Evolutionary conservation across 2,797 vertebrate genomes (phyloP).

Genomic region (Tapera naevia): DNA sequence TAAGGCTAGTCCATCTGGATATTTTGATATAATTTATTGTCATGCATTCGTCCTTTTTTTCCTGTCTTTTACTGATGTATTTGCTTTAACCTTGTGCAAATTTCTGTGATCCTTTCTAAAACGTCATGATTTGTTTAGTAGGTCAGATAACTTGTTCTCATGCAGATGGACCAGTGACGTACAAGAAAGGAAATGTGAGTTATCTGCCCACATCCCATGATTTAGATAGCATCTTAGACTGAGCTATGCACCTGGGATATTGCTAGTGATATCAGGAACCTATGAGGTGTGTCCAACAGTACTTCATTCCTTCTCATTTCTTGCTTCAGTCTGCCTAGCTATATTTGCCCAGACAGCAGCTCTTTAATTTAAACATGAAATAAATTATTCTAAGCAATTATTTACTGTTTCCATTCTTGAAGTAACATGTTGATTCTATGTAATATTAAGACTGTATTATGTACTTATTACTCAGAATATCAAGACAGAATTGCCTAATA

Average conservation of each 20-base stretch:
- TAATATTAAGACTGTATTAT: neutral
- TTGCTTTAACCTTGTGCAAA: neutral
- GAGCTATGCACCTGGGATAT: neutral
- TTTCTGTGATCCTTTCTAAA: neutral
- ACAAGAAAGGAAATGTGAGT: conserved; percentile 9
- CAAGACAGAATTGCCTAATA: conserved; percentile 49
- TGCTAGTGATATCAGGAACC: neutral
- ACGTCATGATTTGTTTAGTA: neutral
- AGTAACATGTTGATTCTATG: conserved; percentile 5
- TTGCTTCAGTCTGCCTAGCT: neutral
- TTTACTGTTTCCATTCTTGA: neutral
- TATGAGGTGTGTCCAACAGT: neutral
- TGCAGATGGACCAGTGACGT: neutral
- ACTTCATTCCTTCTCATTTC: neutral
- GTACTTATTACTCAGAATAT: conserved; percentile 41
- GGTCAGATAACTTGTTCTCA: neutral
- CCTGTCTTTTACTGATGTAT: neutral
- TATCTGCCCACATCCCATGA: neutral
- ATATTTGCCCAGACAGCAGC: neutral
- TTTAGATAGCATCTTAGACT: conserved; percentile 14
- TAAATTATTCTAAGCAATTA: conserved; percentile 22
- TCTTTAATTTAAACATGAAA: conserved; percentile 17
- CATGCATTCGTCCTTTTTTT: neutral
- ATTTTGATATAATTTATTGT: neutral
- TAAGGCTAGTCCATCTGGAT: neutral